phyloP scores from a whole-genome alignment of 1,140 invertebrate species.

The Nebria ingens region DNA sequence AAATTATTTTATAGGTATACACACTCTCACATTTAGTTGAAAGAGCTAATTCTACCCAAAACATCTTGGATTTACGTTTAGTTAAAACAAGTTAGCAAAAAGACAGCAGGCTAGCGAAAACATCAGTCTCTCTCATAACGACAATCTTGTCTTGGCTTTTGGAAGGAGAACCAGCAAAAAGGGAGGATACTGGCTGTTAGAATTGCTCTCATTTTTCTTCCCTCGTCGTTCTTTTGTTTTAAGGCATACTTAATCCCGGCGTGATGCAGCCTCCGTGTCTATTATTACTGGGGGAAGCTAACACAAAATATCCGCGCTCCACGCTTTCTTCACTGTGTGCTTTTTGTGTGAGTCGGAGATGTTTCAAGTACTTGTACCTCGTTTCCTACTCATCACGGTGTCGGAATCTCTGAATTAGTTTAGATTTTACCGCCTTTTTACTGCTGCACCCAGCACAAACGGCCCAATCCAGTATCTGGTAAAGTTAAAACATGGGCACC shows the following conservation, averaged over 20 bases:
- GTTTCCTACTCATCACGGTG: neutral
- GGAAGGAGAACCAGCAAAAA: no score
- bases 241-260: conserved; percentile 6
- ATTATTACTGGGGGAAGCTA: conserved; percentile 1
- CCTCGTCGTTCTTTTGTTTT: conserved; percentile 6
- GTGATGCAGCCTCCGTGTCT: conserved; percentile 2
- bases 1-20: no score
- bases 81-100: conserved; percentile 2
- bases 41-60: no score
- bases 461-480: neutral
- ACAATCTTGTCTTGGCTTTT: no score
- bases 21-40: no score
- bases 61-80: neutral
- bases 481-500: neutral
- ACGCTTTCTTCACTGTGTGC: neutral
- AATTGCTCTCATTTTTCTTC: conserved; percentile 9
- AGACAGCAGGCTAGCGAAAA: neutral
- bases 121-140: conserved; percentile 9
- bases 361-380: no score
- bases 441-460: neutral
- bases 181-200: neutral
- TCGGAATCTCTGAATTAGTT: conserved; percentile 5
- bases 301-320: neutral
- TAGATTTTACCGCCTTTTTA: conserved; percentile 8
- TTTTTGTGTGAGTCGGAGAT: no score